Evolutionary conservation across 53 echinoderm and acorn worm species (phyloP).

Genomic region (Crossaster papposus): DNA sequence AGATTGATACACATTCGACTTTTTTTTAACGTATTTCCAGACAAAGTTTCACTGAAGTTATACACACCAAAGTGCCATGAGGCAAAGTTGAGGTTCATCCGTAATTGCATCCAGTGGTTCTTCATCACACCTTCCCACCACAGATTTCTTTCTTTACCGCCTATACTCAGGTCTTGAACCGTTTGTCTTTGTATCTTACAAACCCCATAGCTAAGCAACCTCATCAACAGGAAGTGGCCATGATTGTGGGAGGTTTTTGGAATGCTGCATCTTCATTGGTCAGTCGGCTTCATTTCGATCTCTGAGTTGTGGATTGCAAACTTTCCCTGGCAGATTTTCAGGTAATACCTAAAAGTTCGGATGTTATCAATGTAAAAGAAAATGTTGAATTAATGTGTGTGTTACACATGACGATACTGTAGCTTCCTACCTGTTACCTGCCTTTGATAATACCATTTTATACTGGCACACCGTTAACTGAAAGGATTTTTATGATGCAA

Average conservation of each 20-base stretch:
- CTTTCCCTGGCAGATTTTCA: constrained; percentile 26
- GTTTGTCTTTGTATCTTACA: background rate
- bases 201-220: constrained; percentile 16
- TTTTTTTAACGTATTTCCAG: background rate
- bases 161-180: background rate
- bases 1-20: background rate
- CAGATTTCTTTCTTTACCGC: constrained; percentile 21
- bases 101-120: background rate
- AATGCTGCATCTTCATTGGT: constrained; percentile 7
- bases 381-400: constrained; percentile 24
- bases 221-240: background rate
- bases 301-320: background rate
- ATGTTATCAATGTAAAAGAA: constrained; percentile 57
- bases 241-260: constrained; percentile 1
- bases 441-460: background rate
- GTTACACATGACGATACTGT: background rate
- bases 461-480: background rate
- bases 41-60: constrained; percentile 46
- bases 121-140: background rate
- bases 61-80: constrained; percentile 35
- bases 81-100: background rate
- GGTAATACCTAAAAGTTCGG: constrained; percentile 34
- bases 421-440: constrained; percentile 18
- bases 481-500: background rate
- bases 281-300: background rate